These are phyloP conservation scores for Centropristis striata DNA, from an alignment of 2,113 vertebrate genomes.

Conservation along the genomic window DNA sequence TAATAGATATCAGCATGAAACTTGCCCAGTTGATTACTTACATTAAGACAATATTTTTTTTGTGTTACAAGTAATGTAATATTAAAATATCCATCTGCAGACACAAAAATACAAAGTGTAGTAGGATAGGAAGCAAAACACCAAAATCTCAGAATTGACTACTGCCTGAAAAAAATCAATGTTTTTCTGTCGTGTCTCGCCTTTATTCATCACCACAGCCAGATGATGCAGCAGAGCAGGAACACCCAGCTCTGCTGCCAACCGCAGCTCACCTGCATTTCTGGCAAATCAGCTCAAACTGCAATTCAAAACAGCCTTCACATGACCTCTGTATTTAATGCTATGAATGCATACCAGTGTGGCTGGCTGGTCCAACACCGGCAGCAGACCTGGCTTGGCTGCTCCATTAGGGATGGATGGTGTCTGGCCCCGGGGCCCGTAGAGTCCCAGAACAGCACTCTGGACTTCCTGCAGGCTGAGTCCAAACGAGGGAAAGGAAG, in stretches of 20 bases:
- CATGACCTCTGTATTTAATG: slow-evolving; percentile 59
- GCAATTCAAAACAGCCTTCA: slow-evolving; percentile 47
- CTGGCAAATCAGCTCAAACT: slow-evolving; percentile 51
- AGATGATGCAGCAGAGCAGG: slow-evolving; percentile 41
- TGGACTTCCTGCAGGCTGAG: slow-evolving; percentile 67
- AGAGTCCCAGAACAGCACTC: slow-evolving; percentile 62
- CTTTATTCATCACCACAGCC: slow-evolving; percentile 55
- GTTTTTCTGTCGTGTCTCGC: too few species aligned
- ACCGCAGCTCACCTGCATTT: slow-evolving; percentile 67
- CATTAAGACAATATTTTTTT: too few species aligned
- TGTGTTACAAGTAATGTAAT: too few species aligned
- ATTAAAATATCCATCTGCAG: too few species aligned
- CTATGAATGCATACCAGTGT: slow-evolving; percentile 59
- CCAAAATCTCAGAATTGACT: too few species aligned
- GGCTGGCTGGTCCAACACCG: slow-evolving; percentile 50
- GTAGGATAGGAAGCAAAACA: too few species aligned
- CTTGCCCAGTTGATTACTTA: too few species aligned
- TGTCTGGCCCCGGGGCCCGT: slow-evolving; percentile 61
- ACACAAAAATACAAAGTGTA: too few species aligned
- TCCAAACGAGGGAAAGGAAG: slow-evolving; percentile 63
- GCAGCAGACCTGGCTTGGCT: slow-evolving; percentile 59
- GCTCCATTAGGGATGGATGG: slow-evolving; percentile 74
- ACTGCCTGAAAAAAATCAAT: too few species aligned
- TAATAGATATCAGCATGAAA: too few species aligned
- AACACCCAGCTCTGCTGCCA: slow-evolving; percentile 34